Conservation (phyloP, 2,113 vertebrate species). For the Galemys pyrenaicus region DNA sequence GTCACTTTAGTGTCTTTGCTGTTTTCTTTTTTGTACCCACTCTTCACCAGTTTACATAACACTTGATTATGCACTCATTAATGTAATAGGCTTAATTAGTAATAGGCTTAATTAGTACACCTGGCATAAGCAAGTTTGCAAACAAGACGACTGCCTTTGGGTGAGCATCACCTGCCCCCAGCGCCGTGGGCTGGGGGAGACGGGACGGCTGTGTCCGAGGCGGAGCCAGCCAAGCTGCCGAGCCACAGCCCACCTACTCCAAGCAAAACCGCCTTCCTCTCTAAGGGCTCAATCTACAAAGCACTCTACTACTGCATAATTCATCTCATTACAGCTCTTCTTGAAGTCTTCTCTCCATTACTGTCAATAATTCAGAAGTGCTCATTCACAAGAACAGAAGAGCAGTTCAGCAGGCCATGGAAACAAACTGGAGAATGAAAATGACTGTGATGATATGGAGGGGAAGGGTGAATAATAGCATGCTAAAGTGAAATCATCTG, state of each 20-base stretch:
- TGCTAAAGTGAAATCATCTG: background rate
- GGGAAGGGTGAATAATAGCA: background rate
- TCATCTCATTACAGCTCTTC: background rate
- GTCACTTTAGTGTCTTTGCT: background rate
- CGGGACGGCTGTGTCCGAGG: background rate
- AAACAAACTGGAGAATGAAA: background rate
- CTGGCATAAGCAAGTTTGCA: background rate
- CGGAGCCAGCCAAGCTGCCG: background rate
- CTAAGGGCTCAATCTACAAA: background rate
- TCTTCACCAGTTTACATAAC: background rate
- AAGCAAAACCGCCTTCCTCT: background rate
- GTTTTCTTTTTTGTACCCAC: background rate
- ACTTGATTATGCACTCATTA: background rate
- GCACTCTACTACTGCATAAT: background rate
- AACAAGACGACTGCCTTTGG: background rate
- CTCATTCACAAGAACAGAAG: background rate
- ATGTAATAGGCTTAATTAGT: background rate
- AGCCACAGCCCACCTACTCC: background rate
- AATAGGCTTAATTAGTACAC: background rate
- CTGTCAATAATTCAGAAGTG: slow-evolving; percentile 22
- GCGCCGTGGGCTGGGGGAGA: fast-evolving
- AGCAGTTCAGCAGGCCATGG: background rate
- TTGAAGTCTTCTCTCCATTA: slow-evolving; percentile 29
- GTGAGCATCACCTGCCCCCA: background rate
- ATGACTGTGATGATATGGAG: background rate